Base-by-base conservation (phyloP, 1,140 invertebrate species). In the Drosophila rhopaloa region DNA sequence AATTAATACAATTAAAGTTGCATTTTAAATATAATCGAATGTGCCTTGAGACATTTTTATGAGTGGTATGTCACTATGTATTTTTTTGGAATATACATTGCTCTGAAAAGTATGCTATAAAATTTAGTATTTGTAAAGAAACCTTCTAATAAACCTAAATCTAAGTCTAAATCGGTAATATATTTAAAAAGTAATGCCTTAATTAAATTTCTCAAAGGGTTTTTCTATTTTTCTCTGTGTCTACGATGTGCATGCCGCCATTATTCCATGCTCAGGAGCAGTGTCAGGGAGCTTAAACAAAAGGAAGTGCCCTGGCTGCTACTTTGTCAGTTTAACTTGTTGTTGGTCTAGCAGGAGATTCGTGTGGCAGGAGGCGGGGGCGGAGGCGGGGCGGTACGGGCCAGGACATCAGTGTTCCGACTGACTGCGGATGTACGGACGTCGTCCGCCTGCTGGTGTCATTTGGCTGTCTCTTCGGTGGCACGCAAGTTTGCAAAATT, bases 401-500 rank as follows among this genome's bases (percentile, higher is more conserved):
- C 19, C 47, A 65, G 73, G 35, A 70, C 38, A 56, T 43, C 58
- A 63, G 43, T 50, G 63, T 84, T 77, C 75, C 79, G 70, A 76
- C 37, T 67, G 81, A 51, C 63, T 81, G 67, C 84, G 84, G 81
- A 84, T 85, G 81, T 71, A 83, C 81, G 81, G 77, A 79, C 63
- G 55, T 58, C 58, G 55, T 70, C 40, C 60, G 32, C 60, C 47
- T 71, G 57, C 60, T 81, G 61, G 79, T 81, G 79, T 81, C 79
- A 81, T 74, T 81, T 77, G 75, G 79, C 61, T 79, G 66, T 82
- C 83, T 59, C 57, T 88, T 47, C 61, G 84, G 83, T 84, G 55
- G 84, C 84, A 89, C 84, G 80, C 83, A 89, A 88, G 83, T 88
- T 88, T 89, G 83, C 84, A 88, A 88, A 89, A 88, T 71, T 84